Evolutionary conservation across 2,113 vertebrate genomes (phyloP).

Genomic region (Edolisoma coerulescens): DNA sequence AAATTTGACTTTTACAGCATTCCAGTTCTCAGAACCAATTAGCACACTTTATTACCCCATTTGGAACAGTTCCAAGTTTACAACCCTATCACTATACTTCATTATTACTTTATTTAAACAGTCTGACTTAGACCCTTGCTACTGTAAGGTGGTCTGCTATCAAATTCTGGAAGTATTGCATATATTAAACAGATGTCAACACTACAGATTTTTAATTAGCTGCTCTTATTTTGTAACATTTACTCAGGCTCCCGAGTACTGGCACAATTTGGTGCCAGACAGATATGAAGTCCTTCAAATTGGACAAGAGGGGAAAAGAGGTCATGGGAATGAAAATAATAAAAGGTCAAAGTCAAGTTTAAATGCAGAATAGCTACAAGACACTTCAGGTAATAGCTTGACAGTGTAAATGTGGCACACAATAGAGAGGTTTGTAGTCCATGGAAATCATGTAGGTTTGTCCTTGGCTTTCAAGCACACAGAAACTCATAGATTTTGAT

Average conservation of each 20-base stretch:
- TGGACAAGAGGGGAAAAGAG: not conserved
- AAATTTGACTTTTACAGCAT: slow-evolving; percentile 58
- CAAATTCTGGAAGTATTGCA: slow-evolving; percentile 31
- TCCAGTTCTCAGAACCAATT: slow-evolving; percentile 65
- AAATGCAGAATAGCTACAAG: not conserved
- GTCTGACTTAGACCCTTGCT: slow-evolving; percentile 36
- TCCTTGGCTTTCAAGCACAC: not conserved
- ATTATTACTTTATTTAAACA: slow-evolving; percentile 71
- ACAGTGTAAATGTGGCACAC: not conserved
- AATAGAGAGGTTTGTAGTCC: not conserved
- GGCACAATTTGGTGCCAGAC: not conserved
- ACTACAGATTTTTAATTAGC: slow-evolving; percentile 57
- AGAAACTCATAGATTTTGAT: not conserved
- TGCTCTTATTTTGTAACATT: slow-evolving; percentile 35
- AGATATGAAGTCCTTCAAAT: not conserved
- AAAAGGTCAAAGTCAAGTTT: not conserved
- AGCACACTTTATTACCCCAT: slow-evolving; percentile 68
- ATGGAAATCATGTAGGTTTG: not conserved
- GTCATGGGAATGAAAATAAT: not conserved
- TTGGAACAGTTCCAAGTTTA: slow-evolving; percentile 67
- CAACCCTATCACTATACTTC: slow-evolving; percentile 28
- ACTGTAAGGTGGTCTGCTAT: slow-evolving; percentile 13
- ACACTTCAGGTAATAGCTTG: not conserved
- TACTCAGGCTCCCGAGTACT: not conserved
- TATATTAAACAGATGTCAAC: slow-evolving; percentile 66